phyloP scores from a whole-genome alignment of 2,888 invertebrate genomes.

The Nomada flava region DNA sequence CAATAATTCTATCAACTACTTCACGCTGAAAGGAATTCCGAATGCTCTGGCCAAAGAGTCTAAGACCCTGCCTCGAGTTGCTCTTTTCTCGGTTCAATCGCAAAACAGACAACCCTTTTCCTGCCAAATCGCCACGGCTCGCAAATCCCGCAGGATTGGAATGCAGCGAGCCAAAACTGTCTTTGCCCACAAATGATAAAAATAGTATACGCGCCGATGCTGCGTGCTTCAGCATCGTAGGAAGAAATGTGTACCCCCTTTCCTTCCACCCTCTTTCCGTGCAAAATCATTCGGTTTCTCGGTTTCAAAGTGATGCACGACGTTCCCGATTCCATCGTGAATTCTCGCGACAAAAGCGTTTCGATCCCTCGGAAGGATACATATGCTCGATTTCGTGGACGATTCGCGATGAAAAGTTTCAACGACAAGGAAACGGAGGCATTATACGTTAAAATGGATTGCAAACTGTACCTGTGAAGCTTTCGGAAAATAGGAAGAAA shows the following conservation, averaged over 20 bases:
- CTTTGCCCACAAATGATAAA: slow-evolving; percentile 51
- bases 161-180: slow-evolving; percentile 51
- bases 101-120: slow-evolving; percentile 22
- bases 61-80: neutral
- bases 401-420: neutral
- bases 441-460: too few relatives aligned
- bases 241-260: slow-evolving; percentile 4
- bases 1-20: too few relatives aligned
- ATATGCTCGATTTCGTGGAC: neutral
- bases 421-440: neutral
- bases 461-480: too few relatives aligned
- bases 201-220: slow-evolving; percentile 44
- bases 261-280: neutral
- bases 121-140: slow-evolving; percentile 37
- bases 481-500: too few relatives aligned
- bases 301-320: slow-evolving; percentile 7
- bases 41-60: neutral
- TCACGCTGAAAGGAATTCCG: neutral
- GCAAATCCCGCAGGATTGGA: slow-evolving; percentile 53
- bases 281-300: slow-evolving; percentile 25
- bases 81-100: slow-evolving; percentile 15
- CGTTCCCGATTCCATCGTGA: neutral
- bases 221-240: slow-evolving; percentile 29
- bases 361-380: neutral
- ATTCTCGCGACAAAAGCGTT: neutral